Evolutionary conservation across 2,113 vertebrate species (phyloP).

Genomic region (Lycaon pictus): DNA sequence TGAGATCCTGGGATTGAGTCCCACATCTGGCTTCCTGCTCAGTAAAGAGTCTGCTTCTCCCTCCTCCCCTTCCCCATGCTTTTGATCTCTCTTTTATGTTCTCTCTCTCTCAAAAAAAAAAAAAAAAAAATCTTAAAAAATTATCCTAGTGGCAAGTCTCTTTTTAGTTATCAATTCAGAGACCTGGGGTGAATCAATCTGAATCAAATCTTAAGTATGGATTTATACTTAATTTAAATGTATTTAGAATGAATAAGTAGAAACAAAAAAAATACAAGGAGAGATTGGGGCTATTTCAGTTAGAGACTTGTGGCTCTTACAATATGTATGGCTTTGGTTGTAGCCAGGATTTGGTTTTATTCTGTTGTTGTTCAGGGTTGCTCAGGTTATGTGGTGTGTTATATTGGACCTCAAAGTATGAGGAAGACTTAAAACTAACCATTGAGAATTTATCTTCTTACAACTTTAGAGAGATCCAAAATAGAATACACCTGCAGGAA

Average conservation of each 20-base stretch:
- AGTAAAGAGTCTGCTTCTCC: no score
- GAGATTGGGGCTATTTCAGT: background rate
- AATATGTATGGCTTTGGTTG: background rate
- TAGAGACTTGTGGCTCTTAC: background rate
- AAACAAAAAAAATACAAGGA: background rate
- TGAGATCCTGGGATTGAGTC: no score
- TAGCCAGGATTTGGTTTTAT: background rate
- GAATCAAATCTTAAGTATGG: background rate
- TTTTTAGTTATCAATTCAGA: conserved; percentile 25
- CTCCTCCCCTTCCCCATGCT: no score
- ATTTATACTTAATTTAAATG: background rate
- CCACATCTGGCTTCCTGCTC: no score
- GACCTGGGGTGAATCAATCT: background rate
- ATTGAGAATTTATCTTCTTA: conserved; percentile 57
- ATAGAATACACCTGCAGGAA: conserved; percentile 80
- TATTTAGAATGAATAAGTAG: conserved; percentile 5
- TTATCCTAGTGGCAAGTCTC: background rate
- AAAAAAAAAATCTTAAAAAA: no score
- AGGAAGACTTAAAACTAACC: conserved; percentile 63
- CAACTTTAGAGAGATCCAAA: conserved; percentile 71
- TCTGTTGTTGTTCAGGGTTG: background rate
- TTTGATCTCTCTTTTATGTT: no score
- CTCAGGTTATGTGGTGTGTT: background rate
- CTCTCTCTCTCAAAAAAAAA: no score
- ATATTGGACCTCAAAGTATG: conserved; percentile 6